A percentile compares a stretch with the other conserved stretches of the same genome.
phyloP scores from a whole-genome alignment of 2,113 vertebrate species.

The Hipposideros armiger region DNA sequence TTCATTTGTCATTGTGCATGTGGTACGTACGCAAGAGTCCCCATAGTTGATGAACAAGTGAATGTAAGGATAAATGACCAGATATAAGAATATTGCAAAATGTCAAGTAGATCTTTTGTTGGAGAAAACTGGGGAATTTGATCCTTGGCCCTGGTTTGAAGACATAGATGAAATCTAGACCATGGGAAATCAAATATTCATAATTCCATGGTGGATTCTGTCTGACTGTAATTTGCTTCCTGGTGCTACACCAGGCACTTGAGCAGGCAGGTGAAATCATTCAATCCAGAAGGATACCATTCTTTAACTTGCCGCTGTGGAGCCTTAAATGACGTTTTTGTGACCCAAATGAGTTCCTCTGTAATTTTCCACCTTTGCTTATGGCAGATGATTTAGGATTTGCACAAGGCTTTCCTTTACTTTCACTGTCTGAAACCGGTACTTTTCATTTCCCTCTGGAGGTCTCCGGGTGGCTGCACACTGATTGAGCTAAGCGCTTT shows the following conservation, averaged over 20 bases:
- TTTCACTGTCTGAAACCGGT: not conserved
- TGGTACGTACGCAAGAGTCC: not conserved
- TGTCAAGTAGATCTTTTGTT: not conserved
- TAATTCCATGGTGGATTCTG: slow-evolving; percentile 36
- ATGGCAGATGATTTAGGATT: not conserved
- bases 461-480: not conserved
- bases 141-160: not conserved
- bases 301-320: slow-evolving; percentile 38
- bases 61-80: not conserved
- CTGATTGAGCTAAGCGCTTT: slow-evolving; percentile 33
- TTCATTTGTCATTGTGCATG: not conserved
- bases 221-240: slow-evolving; percentile 61
- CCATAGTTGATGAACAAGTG: not conserved
- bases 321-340: slow-evolving; percentile 41
- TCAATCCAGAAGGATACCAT: slow-evolving; percentile 40
- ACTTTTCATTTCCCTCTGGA: not conserved
- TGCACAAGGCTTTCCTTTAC: not conserved
- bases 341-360: slow-evolving; percentile 6
- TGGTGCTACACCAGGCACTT: slow-evolving; percentile 55
- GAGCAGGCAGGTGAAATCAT: slow-evolving; percentile 42
- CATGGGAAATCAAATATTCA: slow-evolving; percentile 12
- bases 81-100: not conserved
- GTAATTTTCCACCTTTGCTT: slow-evolving; percentile 59
- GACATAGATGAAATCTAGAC: slow-evolving; percentile 36
- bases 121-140: not conserved